phyloP scores from a whole-genome alignment of 2,797 vertebrate species.

The Sitta carolinensis region DNA sequence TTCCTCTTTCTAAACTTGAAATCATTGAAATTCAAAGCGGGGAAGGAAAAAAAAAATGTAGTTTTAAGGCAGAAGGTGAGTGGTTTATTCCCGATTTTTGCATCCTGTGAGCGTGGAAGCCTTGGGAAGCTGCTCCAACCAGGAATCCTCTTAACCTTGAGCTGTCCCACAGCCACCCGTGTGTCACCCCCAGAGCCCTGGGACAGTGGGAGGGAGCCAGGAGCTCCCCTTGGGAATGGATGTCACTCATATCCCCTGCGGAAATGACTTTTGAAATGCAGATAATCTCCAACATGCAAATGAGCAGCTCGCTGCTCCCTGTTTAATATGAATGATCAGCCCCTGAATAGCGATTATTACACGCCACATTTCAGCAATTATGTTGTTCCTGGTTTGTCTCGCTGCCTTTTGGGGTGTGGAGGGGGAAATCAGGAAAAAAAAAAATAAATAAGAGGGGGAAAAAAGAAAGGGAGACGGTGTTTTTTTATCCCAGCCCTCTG shows the following conservation, averaged over 20 bases:
- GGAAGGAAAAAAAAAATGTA: neutral
- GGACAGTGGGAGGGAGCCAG: constrained; percentile 79
- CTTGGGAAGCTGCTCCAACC: neutral
- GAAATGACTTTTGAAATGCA: constrained; percentile 99
- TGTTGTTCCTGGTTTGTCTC: constrained; percentile 92
- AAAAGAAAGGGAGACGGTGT: neutral
- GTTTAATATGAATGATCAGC: constrained; percentile 99
- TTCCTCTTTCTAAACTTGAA: neutral
- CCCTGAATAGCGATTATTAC: constrained; percentile 99
- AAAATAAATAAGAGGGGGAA: neutral
- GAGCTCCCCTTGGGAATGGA: constrained; percentile 91
- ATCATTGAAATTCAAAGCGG: neutral
- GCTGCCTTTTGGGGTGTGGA: constrained; percentile 60
- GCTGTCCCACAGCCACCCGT: neutral
- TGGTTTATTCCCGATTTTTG: neutral
- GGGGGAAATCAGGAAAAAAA: neutral
- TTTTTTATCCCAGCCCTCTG: neutral
- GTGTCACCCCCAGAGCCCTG: constrained; percentile 75
- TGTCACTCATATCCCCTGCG: constrained; percentile 96
- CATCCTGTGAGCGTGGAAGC: neutral
- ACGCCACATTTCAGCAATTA: constrained; percentile 96
- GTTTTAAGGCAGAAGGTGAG: neutral
- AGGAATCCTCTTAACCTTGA: constrained; percentile 36
- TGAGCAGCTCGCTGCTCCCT: constrained; percentile 98
- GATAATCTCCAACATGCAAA: constrained; percentile 99